These are phyloP conservation scores for Notolabrus celidotus DNA, from an alignment of 2,797 vertebrate genomes.

Conservation along the genomic window DNA sequence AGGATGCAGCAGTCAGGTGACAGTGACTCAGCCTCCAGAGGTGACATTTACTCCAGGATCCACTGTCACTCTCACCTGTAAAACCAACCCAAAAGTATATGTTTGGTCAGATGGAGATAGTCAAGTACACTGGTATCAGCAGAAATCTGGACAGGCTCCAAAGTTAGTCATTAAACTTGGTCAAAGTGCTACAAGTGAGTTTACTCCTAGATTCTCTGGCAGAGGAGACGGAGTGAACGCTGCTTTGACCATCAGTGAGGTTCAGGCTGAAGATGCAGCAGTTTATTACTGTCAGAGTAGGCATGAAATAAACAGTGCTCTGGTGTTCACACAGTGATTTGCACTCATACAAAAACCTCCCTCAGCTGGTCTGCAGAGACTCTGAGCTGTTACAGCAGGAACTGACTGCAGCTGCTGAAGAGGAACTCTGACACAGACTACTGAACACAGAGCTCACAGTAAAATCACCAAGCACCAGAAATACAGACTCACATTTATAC, in stretches of 20 bases:
- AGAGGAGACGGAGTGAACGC: slow-evolving; percentile 43
- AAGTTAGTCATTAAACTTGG: no score
- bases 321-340: neutral
- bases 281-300: slow-evolving; percentile 46
- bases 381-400: no score
- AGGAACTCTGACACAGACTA: slow-evolving; percentile 38
- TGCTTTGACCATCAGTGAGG: slow-evolving; percentile 48
- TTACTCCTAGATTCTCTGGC: slow-evolving; percentile 57
- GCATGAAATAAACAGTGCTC: accelerated
- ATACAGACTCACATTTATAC: neutral
- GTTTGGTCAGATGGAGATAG: no score
- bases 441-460: slow-evolving; percentile 17
- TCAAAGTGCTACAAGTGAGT: no score
- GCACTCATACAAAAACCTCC: no score
- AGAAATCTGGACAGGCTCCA: neutral
- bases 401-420: slow-evolving; percentile 8
- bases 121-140: neutral
- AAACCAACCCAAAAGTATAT: neutral
- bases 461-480: slow-evolving; percentile 11
- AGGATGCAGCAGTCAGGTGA: slow-evolving; percentile 46
- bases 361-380: no score
- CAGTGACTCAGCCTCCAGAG: slow-evolving; percentile 52
- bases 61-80: slow-evolving; percentile 47
- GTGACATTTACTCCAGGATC: neutral
- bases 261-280: slow-evolving; percentile 67